phyloP scores from a whole-genome alignment of 2,113 vertebrate genomes.

The Siphamia tubifer region DNA sequence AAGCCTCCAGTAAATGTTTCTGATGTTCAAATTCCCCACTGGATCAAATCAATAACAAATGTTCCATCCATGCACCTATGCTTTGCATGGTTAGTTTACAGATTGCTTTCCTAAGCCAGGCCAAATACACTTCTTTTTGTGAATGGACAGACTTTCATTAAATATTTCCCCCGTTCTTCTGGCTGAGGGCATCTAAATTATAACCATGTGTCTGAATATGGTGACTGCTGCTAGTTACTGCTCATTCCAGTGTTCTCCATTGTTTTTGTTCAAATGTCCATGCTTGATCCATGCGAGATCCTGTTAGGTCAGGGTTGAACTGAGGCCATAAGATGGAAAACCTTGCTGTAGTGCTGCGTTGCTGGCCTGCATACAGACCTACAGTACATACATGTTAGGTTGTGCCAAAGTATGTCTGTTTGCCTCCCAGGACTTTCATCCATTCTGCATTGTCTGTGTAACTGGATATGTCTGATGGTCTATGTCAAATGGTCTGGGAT shows the following conservation, averaged over 20 bases:
- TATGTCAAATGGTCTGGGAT: neutral
- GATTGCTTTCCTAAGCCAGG: slow-evolving; percentile 21
- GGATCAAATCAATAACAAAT: slow-evolving; percentile 72
- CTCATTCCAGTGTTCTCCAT: slow-evolving; percentile 23
- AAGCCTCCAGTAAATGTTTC: slow-evolving; percentile 36
- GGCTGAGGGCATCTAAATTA: slow-evolving; percentile 55
- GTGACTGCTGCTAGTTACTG: slow-evolving; percentile 20
- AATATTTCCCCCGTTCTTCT: slow-evolving; percentile 52
- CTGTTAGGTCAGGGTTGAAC: slow-evolving; percentile 40
- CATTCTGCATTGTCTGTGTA: neutral
- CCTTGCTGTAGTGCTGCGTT: neutral
- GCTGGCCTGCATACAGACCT: neutral
- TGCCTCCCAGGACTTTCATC: slow-evolving; percentile 14
- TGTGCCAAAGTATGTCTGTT: neutral
- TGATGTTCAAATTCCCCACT: slow-evolving; percentile 43
- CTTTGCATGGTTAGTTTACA: slow-evolving; percentile 23
- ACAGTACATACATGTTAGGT: neutral
- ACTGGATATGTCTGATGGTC: neutral
- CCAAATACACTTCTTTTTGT: slow-evolving; percentile 34
- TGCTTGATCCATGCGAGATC: slow-evolving; percentile 48
- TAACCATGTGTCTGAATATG: slow-evolving; percentile 66
- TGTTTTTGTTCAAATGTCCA: slow-evolving; percentile 56
- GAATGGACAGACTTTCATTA: slow-evolving; percentile 56
- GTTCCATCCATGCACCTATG: slow-evolving; percentile 41
- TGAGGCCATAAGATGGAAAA: slow-evolving; percentile 38